Conservation (phyloP, 2,113 vertebrate species). For the Cinclus cinclus region DNA sequence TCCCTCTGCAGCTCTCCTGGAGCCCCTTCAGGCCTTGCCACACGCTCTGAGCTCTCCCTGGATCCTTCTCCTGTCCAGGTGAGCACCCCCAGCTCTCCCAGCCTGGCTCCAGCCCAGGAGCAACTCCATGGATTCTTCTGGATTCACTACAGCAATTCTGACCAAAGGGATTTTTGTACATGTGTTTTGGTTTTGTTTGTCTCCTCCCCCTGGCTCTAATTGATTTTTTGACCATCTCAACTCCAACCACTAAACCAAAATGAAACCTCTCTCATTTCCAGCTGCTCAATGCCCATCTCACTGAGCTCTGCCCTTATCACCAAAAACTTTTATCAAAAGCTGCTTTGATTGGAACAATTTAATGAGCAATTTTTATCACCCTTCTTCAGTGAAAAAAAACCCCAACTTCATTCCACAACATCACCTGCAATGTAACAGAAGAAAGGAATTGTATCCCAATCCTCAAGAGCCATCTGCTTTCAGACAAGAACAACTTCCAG, state of each 20-base stretch:
- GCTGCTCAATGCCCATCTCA: accelerated
- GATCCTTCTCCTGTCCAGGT: accelerated
- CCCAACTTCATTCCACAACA: neutral
- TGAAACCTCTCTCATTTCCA: neutral
- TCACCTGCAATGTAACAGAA: neutral
- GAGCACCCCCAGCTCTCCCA: neutral
- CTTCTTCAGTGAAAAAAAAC: neutral
- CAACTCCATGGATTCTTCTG: accelerated
- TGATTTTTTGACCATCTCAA: neutral
- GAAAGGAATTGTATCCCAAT: neutral
- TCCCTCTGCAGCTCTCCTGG: neutral
- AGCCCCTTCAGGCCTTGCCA: neutral
- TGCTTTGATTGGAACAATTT: neutral
- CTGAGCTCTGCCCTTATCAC: neutral
- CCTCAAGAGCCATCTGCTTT: neutral
- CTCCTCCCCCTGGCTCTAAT: neutral
- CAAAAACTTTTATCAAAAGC: neutral
- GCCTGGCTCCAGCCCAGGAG: neutral
- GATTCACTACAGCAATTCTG: neutral
- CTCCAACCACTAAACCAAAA: neutral
- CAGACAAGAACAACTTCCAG: neutral
- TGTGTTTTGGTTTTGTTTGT: neutral
- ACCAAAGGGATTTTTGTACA: neutral
- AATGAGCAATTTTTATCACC: neutral
- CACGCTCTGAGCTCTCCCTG: neutral